Evolutionary conservation across 92 coral and sea anemone genomes (phyloP).

Genomic region (Umimayanthus chanpuru): DNA sequence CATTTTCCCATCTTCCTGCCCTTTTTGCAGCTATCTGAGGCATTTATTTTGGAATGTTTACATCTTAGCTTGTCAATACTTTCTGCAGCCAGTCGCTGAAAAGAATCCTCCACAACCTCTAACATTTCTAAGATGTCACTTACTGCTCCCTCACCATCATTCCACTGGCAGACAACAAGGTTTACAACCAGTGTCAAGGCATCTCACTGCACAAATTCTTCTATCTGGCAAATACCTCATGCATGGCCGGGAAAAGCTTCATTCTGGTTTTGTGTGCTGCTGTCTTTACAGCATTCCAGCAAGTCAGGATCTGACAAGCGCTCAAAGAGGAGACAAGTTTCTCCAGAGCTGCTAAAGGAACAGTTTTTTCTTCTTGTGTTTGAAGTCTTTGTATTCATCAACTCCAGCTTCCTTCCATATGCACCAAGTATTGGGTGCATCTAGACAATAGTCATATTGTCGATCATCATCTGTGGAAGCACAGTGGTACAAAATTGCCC

Average conservation of each 20-base stretch:
- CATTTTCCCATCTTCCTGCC: too few species aligned
- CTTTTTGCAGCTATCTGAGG: too few species aligned
- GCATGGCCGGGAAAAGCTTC: slow-evolving; percentile 35
- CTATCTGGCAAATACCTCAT: slow-evolving; percentile 27
- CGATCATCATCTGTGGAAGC: slow-evolving; percentile 30
- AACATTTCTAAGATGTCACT: too few species aligned
- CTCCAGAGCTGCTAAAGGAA: background rate
- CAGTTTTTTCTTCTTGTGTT: slow-evolving; percentile 3
- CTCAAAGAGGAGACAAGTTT: slow-evolving; percentile 4
- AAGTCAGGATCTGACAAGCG: slow-evolving; percentile 12
- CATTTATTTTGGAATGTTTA: too few species aligned
- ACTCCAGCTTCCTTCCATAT: background rate
- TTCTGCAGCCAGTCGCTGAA: too few species aligned
- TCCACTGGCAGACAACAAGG: slow-evolving; percentile 11
- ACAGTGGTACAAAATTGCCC: background rate
- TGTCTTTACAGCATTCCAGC: slow-evolving; percentile 24
- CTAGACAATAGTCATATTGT: slow-evolving; percentile 3
- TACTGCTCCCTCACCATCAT: slow-evolving; percentile 12
- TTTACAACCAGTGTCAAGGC: background rate
- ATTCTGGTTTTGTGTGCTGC: slow-evolving; percentile 34
- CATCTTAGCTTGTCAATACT: too few species aligned
- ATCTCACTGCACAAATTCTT: background rate
- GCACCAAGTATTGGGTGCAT: slow-evolving; percentile 6
- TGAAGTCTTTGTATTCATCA: background rate
- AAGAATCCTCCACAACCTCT: too few species aligned